These are phyloP conservation scores for Hydra vulgaris DNA, from an alignment of 30 jellyfish, hydroid and myxozoan species.

Conservation along the genomic window DNA sequence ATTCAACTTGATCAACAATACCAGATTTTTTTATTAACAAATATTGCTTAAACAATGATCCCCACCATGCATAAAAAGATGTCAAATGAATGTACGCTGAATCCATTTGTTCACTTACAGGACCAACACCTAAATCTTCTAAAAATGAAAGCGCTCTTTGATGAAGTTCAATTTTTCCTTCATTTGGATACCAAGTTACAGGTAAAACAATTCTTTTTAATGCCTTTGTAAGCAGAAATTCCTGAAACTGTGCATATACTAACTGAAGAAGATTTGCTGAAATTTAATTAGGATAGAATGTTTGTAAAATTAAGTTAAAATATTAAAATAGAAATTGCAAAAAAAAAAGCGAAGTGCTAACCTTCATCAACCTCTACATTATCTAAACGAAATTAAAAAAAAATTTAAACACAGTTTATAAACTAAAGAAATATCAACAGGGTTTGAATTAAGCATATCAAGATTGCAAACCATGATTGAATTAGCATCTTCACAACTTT, in stretches of 20 bases:
- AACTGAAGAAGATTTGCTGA: slow-evolving; percentile 23
- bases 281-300: neutral
- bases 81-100: slow-evolving; percentile 8
- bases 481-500: too few relatives aligned
- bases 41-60: slow-evolving; percentile 3
- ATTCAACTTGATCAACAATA: neutral
- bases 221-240: slow-evolving; percentile 12
- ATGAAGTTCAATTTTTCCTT: slow-evolving; percentile 29
- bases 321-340: too few relatives aligned
- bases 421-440: too few relatives aligned
- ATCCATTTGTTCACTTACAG: slow-evolving; percentile 24
- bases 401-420: too few relatives aligned
- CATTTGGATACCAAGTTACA: slow-evolving; percentile 26
- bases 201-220: slow-evolving; percentile 21
- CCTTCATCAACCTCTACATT: too few relatives aligned
- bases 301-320: too few relatives aligned
- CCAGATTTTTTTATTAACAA: neutral
- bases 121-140: slow-evolving; percentile 23
- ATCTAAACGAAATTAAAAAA: too few relatives aligned
- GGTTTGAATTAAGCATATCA: too few relatives aligned
- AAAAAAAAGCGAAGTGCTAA: too few relatives aligned
- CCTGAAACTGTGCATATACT: slow-evolving; percentile 26
- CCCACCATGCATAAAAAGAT: slow-evolving; percentile 33
- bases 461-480: too few relatives aligned
- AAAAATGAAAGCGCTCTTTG: slow-evolving; percentile 22